Evolutionary conservation across 2,888 invertebrate species (phyloP).

Genomic region (Chalcosyrphus nemorum): DNA sequence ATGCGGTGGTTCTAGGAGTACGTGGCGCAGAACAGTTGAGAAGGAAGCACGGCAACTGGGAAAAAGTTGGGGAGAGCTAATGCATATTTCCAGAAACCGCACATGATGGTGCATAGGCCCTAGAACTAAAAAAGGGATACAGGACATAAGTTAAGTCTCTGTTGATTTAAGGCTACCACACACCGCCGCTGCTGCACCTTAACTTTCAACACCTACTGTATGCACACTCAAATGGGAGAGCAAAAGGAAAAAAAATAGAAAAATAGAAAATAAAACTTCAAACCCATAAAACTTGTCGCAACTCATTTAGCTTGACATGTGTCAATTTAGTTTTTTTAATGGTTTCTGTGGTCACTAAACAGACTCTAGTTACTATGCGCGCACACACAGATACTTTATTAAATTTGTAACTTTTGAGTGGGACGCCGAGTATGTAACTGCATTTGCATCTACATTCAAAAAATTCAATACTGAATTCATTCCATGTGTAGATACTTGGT

Average conservation of each 20-base stretch:
- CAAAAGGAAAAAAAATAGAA: slow-evolving; percentile 5
- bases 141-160: no score
- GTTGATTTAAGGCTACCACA: no score
- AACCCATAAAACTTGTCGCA: slow-evolving; percentile 38
- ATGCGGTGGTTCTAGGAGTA: no score
- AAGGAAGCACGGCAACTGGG: no score
- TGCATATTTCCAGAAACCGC: no score
- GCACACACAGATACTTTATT: background rate
- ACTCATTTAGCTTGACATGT: slow-evolving; percentile 33
- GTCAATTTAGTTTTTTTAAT: slow-evolving; percentile 28
- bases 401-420: slow-evolving; percentile 2
- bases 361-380: slow-evolving; percentile 10
- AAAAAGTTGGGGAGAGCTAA: no score
- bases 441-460: background rate
- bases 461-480: background rate
- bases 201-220: no score
- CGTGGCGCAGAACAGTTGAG: no score
- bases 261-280: slow-evolving; percentile 2
- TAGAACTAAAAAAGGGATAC: no score
- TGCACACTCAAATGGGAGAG: no score
- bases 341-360: slow-evolving; percentile 33
- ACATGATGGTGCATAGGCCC: no score
- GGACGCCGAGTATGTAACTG: background rate
- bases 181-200: no score
- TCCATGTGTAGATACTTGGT: background rate